Evolutionary conservation across 2,113 vertebrate genomes (phyloP).

Genomic region (Aegotheles bennettii): DNA sequence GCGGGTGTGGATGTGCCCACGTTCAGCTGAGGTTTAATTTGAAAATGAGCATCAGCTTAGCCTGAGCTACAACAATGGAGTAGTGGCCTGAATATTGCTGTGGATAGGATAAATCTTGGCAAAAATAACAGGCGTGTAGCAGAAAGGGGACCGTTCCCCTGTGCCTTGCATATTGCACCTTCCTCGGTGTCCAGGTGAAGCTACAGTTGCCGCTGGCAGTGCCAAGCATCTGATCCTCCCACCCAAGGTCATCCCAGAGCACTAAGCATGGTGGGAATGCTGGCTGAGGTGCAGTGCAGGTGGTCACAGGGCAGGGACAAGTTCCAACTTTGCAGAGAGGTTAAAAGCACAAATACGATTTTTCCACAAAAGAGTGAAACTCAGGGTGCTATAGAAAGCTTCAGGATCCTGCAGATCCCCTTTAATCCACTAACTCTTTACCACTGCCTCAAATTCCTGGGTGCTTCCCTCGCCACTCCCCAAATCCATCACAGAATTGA

Average conservation of each 20-base stretch:
- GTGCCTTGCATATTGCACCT: not conserved
- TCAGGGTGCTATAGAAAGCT: not conserved
- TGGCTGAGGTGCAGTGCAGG: not conserved
- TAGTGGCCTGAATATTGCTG: not conserved
- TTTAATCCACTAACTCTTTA: not conserved
- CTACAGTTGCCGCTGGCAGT: not conserved
- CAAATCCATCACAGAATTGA: not conserved
- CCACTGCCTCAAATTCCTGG: not conserved
- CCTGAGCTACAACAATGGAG: not conserved
- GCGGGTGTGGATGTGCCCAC: not conserved
- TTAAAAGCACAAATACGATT: not conserved
- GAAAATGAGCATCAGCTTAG: constrained; percentile 14
- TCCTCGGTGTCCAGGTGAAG: not conserved
- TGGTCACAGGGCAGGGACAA: not conserved
- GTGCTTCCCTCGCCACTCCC: not conserved
- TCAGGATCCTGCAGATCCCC: not conserved
- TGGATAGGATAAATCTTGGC: not conserved
- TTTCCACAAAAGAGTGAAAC: not conserved
- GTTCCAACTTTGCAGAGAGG: not conserved
- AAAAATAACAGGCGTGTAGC: not conserved
- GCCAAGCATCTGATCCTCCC: not conserved
- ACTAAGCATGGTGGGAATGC: not conserved
- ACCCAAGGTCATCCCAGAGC: not conserved
- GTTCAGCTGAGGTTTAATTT: constrained; percentile 40
- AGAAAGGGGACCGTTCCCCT: not conserved